phyloP scores from a whole-genome alignment of 2,888 invertebrate species.

The Mythimna loreyi region DNA sequence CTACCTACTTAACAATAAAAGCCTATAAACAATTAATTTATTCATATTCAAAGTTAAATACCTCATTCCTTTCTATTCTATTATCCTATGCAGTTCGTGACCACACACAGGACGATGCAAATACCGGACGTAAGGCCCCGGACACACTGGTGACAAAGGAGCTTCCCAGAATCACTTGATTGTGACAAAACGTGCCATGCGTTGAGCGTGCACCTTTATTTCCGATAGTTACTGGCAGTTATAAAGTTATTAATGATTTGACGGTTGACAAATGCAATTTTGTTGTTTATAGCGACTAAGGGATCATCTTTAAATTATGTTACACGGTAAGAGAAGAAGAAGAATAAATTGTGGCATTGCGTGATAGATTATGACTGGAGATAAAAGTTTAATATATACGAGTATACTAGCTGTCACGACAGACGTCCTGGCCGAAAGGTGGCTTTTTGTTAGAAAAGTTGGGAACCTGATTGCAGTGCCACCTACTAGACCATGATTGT shows the following conservation, averaged over 20 bases:
- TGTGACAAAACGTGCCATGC: constrained; percentile 56
- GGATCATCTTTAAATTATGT: no score
- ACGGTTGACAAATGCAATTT: constrained; percentile 15
- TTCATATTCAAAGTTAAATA: constrained; percentile 26
- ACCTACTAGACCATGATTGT: no score
- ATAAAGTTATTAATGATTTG: background rate
- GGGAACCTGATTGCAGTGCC: no score
- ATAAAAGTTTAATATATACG: no score
- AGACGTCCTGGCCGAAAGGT: no score
- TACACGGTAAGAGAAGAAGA: no score
- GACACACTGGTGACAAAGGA: constrained; percentile 54
- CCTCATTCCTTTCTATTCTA: constrained; percentile 19
- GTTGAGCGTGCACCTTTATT: constrained; percentile 46
- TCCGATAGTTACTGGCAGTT: constrained; percentile 34
- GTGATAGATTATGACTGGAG: no score
- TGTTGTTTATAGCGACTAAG: background rate
- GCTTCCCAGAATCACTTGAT: constrained; percentile 57
- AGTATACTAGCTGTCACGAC: no score
- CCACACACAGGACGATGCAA: constrained; percentile 54
- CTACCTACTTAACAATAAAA: constrained; percentile 1
- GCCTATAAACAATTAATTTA: constrained; percentile 41
- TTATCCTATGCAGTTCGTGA: constrained; percentile 50
- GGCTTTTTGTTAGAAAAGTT: no score
- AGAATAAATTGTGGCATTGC: no score
- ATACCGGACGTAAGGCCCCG: constrained; percentile 55